These are phyloP conservation scores for Thereva unica DNA, from an alignment of 2,888 invertebrate species.

Conservation along the genomic window DNA sequence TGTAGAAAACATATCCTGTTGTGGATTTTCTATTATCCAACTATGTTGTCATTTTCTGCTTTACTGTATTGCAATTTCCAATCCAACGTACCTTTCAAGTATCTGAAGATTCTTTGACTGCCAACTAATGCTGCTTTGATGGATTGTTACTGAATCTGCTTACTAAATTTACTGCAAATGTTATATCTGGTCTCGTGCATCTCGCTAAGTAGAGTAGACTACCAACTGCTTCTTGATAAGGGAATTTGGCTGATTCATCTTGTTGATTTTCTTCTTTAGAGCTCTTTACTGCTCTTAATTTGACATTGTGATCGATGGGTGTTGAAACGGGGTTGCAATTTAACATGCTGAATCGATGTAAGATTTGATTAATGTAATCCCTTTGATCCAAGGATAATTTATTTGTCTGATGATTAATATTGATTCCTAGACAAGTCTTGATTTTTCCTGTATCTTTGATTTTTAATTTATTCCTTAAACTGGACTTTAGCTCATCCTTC, in stretches of 20 bases:
- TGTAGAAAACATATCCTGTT: not conserved
- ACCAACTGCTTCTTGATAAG: conserved; percentile 26
- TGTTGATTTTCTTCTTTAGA: too few species aligned
- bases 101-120: conserved; percentile 36
- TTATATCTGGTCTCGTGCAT: conserved; percentile 40
- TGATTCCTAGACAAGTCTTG: conserved; percentile 34
- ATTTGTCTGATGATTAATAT: conserved; percentile 29
- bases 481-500: too few species aligned
- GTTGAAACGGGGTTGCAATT: conserved; percentile 28
- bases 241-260: not conserved
- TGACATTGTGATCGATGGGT: conserved; percentile 3
- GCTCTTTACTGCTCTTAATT: too few species aligned
- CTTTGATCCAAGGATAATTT: not conserved
- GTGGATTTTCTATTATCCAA: too few species aligned
- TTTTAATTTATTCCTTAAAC: too few species aligned
- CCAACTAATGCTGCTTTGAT: conserved; percentile 9
- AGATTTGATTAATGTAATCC: too few species aligned
- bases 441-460: conserved; percentile 15
- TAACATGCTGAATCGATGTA: conserved; percentile 13
- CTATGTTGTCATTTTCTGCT: too few species aligned
- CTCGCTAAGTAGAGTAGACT: conserved; percentile 15
- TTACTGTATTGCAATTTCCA: conserved; percentile 16
- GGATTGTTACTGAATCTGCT: conserved; percentile 36
- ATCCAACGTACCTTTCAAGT: conserved; percentile 35
- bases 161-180: conserved; percentile 32